A percentile compares a stretch with the other conserved stretches of the same genome.
Evolutionary conservation across 2,888 invertebrate genomes (phyloP).

Genomic region (Gymnocheta viridis): DNA sequence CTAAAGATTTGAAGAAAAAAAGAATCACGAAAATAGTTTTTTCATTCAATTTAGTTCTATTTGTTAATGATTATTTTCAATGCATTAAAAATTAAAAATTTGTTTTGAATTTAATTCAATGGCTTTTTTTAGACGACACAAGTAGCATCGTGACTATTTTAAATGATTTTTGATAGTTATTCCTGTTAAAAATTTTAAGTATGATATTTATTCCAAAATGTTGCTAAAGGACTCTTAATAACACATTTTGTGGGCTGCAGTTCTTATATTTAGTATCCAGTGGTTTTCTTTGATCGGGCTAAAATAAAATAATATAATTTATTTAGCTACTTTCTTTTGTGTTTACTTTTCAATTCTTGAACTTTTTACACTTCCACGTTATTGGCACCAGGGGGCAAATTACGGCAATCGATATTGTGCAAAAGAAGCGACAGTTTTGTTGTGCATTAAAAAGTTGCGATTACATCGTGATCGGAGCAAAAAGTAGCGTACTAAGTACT

Average conservation of each 20-base stretch:
- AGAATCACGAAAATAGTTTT: neutral
- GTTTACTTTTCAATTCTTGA: too few relatives aligned
- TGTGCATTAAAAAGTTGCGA: too few relatives aligned
- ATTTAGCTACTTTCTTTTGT: too few relatives aligned
- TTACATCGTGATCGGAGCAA: too few relatives aligned
- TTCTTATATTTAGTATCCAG: constrained; percentile 38
- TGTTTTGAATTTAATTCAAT: neutral
- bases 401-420: too few relatives aligned
- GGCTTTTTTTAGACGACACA: neutral
- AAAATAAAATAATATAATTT: too few relatives aligned
- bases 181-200: neutral
- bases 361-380: too few relatives aligned
- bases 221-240: neutral
- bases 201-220: neutral
- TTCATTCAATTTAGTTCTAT: constrained; percentile 11
- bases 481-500: too few relatives aligned
- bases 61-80: constrained; percentile 29
- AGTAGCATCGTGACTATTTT: neutral
- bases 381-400: too few relatives aligned
- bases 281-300: too few relatives aligned
- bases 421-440: too few relatives aligned
- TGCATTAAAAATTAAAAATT: constrained; percentile 4
- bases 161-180: neutral
- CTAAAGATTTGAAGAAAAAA: neutral
- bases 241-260: constrained; percentile 46